These are phyloP conservation scores for Coptodon rendalli DNA, from an alignment of 2,113 vertebrate genomes.

Conservation along the genomic window DNA sequence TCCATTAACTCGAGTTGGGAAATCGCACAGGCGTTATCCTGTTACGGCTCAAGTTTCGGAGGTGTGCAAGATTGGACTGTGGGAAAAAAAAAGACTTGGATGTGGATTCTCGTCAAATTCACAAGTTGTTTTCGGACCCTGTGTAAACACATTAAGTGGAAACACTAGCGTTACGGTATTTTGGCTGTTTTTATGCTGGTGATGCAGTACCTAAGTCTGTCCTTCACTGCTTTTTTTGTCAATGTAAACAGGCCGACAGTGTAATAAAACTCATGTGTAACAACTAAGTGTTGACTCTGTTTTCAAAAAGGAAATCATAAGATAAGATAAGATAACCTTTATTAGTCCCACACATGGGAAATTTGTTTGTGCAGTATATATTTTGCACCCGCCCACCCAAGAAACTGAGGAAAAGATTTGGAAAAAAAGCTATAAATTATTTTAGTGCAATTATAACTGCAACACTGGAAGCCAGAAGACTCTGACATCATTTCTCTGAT, in stretches of 20 bases:
- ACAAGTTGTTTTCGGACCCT: not conserved
- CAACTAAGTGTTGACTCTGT: not conserved
- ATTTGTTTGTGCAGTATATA: not conserved
- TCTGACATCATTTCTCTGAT: not conserved
- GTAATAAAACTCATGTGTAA: slow-evolving; percentile 48
- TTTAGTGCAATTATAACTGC: not conserved
- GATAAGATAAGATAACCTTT: no score
- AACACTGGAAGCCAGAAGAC: not conserved
- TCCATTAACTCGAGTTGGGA: not conserved
- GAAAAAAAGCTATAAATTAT: not conserved
- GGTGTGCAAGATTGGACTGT: not conserved
- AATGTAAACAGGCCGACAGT: slow-evolving; percentile 9
- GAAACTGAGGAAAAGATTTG: not conserved
- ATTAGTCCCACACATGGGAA: no score
- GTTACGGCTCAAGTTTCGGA: not conserved
- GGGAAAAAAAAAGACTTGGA: not conserved
- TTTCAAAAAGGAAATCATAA: not conserved
- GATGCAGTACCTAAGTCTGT: slow-evolving; percentile 7
- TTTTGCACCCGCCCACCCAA: fast-evolving
- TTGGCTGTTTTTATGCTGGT: slow-evolving; percentile 4
- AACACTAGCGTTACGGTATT: not conserved
- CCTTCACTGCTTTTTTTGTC: slow-evolving; percentile 38
- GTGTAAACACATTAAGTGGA: not conserved
- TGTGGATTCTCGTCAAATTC: not conserved
- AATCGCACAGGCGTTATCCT: not conserved